Evolutionary conservation across 2,797 vertebrate genomes (phyloP).

Genomic region (Macropodus opercularis): DNA sequence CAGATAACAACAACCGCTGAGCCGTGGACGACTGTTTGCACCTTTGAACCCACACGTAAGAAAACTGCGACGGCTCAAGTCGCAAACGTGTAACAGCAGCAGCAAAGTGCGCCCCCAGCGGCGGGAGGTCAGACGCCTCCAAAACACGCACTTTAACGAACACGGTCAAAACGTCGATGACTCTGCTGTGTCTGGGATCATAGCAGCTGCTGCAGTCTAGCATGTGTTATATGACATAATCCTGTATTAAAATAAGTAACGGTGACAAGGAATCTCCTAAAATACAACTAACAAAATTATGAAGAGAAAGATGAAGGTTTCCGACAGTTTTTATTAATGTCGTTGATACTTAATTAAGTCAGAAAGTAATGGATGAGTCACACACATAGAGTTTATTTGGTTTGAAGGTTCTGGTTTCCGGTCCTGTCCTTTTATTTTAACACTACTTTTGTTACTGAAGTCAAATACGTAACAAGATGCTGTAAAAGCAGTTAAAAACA

Average conservation of each 20-base stretch:
- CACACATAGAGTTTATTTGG: conserved; percentile 67
- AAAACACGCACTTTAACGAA: no score
- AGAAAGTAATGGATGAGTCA: conserved; percentile 4
- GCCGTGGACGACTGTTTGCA: conserved; percentile 22
- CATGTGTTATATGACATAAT: no score
- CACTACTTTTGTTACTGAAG: conserved; percentile 29
- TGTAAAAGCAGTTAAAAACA: conserved; percentile 47
- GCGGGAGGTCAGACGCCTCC: conserved; percentile 48
- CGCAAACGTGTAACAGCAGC: neutral
- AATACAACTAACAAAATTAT: neutral
- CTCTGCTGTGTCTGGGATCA: no score
- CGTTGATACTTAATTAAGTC: neutral
- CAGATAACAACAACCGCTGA: neutral
- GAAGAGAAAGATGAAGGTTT: neutral
- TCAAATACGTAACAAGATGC: conserved; percentile 40
- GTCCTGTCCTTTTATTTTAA: conserved; percentile 36
- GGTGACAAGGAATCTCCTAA: no score
- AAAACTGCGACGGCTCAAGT: conserved; percentile 50
- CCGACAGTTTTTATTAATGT: neutral
- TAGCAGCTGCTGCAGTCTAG: no score
- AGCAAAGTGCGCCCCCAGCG: conserved; percentile 40
- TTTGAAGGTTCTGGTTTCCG: conserved; percentile 38
- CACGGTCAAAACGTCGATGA: no score
- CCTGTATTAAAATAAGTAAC: no score
- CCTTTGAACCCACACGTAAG: conserved; percentile 31